Conservation (phyloP, 2,797 vertebrate genomes). For the Cynopterus sphinx region DNA sequence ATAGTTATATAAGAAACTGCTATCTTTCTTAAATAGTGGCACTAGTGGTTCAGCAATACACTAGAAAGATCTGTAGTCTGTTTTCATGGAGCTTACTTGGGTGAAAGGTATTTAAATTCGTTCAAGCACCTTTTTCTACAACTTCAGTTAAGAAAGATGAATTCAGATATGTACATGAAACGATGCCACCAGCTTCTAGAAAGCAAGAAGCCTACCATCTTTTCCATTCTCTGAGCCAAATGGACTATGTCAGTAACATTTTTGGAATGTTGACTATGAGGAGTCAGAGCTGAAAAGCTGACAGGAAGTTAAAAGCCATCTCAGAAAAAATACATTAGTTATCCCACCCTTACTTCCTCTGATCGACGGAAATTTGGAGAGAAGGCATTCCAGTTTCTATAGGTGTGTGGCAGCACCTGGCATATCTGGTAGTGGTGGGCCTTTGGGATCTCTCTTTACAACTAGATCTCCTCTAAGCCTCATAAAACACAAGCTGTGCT, state of each 20-base stretch:
- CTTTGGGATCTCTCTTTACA: background rate
- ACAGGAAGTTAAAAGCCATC: background rate
- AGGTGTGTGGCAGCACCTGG: background rate
- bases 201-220: background rate
- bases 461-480: background rate
- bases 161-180: background rate
- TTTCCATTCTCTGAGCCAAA: constrained; percentile 44
- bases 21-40: background rate
- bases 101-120: background rate
- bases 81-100: background rate
- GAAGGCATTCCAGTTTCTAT: background rate
- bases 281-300: constrained; percentile 38
- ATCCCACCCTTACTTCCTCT: background rate
- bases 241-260: constrained; percentile 1
- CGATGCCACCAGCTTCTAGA: background rate
- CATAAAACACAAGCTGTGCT: background rate
- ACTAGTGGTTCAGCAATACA: background rate
- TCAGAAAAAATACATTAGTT: background rate
- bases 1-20: constrained; percentile 5
- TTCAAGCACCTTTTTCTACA: background rate
- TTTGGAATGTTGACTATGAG: constrained; percentile 25
- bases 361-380: background rate
- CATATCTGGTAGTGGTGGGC: background rate
- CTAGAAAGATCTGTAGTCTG: background rate
- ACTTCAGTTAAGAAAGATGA: background rate